Evolutionary conservation across 2,797 vertebrate species (phyloP), one percentile per base, ranked within the genome.

Genomic region (Typhlichthys eigenmanni): DNA sequence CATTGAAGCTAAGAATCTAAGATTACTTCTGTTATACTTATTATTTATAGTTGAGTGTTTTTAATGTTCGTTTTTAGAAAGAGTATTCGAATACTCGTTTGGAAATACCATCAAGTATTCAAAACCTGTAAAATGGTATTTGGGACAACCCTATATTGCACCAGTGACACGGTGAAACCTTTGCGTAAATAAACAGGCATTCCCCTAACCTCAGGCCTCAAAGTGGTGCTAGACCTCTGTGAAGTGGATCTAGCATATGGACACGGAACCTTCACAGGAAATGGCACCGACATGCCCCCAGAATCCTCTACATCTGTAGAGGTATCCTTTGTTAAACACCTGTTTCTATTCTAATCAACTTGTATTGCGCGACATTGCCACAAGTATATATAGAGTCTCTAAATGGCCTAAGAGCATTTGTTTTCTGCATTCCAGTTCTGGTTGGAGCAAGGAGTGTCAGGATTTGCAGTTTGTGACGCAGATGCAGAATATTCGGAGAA

Each of bases 401-500:
- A 45, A 43, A 43, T 17, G 14, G 11, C 34, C 16, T 38, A 56
- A 38, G 29, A 7, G 10, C 13, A 14, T 43, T 13, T 58, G 34
- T 14, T 9, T 14, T 17, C 3, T 17, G 16, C 69, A 1, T 60
- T 92, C 6, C 68, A 62, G 53, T 91, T 90, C 71, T 93, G 90
- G 92, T 76, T 93, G 84, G 82, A 89, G 45, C 82, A 87, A 38
- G 91, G 89, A 2, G 87, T 88, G 11, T 89, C 89, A 9, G 92
- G 92, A 12, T 91, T 93, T 80, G 74, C 62, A 0, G 89, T 93
- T 60, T 93, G 92, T 66, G 89, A 91, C 71, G 85, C 89, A 12
- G 91, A 93, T 55, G 58, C 74, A 45, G 80, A 73, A 0, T 92
- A 88, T 83, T 89, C 88, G 47, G 69, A 83, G 60, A 70, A 89